A percentile compares a stretch with the other conserved stretches of the same genome.
These are phyloP conservation scores for Drosophila teissieri DNA, from an alignment of 1,140 invertebrate species.

Conservation along the genomic window DNA sequence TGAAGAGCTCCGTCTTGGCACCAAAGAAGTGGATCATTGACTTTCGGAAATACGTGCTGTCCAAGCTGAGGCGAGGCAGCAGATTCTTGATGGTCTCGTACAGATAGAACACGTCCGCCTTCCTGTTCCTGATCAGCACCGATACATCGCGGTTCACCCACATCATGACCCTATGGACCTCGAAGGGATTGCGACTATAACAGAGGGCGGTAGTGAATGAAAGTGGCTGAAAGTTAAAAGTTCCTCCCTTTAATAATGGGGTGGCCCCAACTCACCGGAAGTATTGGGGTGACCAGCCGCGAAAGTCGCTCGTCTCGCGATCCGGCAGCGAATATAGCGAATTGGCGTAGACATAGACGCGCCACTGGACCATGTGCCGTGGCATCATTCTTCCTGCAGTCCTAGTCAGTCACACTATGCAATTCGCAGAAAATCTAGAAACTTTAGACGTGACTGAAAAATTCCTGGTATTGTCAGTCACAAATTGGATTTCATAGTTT, in stretches of 20 bases:
- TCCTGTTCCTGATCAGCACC: conserved; percentile 26
- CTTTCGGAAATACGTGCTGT: conserved; percentile 22
- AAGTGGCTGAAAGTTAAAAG: background rate
- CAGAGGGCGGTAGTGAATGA: no score
- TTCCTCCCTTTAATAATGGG: no score
- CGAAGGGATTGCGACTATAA: conserved; percentile 24
- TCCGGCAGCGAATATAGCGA: conserved; percentile 47
- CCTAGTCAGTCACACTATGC: no score
- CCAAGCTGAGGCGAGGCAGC: conserved; percentile 24
- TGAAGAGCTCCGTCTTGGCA: conserved; percentile 90
- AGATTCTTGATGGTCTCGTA: conserved; percentile 34
- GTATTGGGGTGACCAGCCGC: conserved; percentile 21
- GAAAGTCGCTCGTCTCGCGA: background rate
- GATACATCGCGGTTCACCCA: conserved; percentile 63
- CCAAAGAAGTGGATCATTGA: conserved; percentile 85
- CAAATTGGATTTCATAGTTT: background rate
- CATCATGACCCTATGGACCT: conserved; percentile 41
- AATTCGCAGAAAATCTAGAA: no score
- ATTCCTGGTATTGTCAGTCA: background rate
- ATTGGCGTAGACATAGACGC: conserved; percentile 53
- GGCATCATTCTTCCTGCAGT: conserved; percentile 34
- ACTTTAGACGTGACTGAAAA: background rate
- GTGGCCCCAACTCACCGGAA: conserved; percentile 23
- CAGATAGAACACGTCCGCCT: conserved; percentile 12
- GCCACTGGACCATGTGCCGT: conserved; percentile 54